Evolutionary conservation across 2,113 vertebrate species (phyloP), one percentile per base, ranked within the genome.

Genomic region (Erythrocercus mccallii): DNA sequence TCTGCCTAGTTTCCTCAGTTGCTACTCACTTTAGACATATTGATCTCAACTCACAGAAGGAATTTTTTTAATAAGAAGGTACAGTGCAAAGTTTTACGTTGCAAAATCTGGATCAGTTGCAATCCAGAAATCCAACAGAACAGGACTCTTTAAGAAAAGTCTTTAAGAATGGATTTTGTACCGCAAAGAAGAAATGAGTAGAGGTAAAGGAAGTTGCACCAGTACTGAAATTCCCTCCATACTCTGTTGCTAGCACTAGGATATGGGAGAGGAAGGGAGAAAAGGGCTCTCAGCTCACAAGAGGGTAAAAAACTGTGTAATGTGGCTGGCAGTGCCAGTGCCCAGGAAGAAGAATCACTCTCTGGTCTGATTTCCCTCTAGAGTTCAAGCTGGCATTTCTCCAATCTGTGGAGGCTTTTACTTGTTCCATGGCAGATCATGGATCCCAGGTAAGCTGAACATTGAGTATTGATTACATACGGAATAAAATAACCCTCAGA

Each of bases 381-480:
- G 64, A 44, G 17, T 16, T 91, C 64, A 42, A 33, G 6, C 23
- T 81, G 50, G 10, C 12, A 27, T 66, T 91, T 86, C 48, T n/a
- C 15, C 11, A 6, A 5, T 22, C 9, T 9, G 1, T 33, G 42
- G 18, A 30, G 14, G 8, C 50, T n/a, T 38, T 24, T 65, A 33
- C 31, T 37, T 47, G 28, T 20, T 73, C 54, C 18, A 5, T 4
- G 11, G 35, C 50, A 78, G 23, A 30, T 31, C 25, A 15, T 0
- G 1, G 24, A 27, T 8, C 18, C 23, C 53, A 51, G 47, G n/a
- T 62, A 86, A 78, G 15, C 28, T 20, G 2, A 54, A 9, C 4
- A 27, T 0, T 28, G 14, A 44, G 23, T 54, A 64, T 15, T 6
- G 6, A 62, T 66, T 70, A 35, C 25, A 4, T 16, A 31, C 0